Evolutionary conservation across 2,113 vertebrate species (phyloP).

Genomic region (Myrmecophaga tridactyla): DNA sequence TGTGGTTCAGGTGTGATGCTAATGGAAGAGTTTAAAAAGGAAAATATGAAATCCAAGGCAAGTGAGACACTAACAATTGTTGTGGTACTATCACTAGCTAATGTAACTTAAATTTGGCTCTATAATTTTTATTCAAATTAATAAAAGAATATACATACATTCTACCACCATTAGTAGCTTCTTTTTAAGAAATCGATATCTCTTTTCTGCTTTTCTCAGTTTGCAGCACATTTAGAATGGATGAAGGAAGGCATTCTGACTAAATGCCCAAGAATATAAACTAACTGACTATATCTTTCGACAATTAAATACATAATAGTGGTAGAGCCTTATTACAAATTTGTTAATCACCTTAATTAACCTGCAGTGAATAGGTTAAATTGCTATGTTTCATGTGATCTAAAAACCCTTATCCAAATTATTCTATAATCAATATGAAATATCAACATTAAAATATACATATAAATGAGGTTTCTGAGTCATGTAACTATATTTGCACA

Average conservation of each 20-base stretch:
- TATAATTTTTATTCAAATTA: neutral
- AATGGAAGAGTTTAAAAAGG: neutral
- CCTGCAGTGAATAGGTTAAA: neutral
- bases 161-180: neutral
- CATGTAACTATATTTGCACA: neutral
- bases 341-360: neutral
- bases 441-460: neutral
- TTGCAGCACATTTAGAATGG: neutral
- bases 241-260: neutral
- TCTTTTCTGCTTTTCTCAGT: neutral
- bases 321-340: neutral
- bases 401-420: neutral
- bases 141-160: neutral
- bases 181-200: neutral
- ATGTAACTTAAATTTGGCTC: neutral
- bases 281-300: neutral
- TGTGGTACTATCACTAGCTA: neutral
- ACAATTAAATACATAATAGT: neutral
- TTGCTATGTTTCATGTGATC: neutral
- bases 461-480: neutral
- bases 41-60: neutral
- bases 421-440: neutral
- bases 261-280: neutral
- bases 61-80: neutral
- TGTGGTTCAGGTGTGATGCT: neutral